phyloP scores from a whole-genome alignment of 2,888 invertebrate genomes.

The Tortrix viridana region DNA sequence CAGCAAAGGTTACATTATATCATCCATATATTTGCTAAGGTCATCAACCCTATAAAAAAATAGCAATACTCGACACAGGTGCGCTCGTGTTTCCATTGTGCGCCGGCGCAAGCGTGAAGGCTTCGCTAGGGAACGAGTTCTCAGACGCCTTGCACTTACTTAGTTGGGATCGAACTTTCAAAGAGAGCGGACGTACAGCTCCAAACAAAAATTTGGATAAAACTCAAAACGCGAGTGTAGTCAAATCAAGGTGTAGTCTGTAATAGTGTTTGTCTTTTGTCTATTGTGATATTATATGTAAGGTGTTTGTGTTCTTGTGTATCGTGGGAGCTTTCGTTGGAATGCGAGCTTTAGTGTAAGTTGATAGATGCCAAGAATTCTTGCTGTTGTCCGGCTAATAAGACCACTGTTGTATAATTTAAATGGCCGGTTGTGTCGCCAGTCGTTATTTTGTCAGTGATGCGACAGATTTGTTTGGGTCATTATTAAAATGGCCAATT shows the following conservation, averaged over 20 bases:
- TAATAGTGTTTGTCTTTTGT: conserved; percentile 17
- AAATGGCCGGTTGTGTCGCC: conserved; percentile 12
- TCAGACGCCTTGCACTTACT: conserved; percentile 22
- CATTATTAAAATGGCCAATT: too few species aligned
- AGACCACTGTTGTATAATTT: conserved; percentile 23
- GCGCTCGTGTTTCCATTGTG: conserved; percentile 70
- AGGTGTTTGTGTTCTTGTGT: conserved; percentile 35
- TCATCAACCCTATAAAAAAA: conserved; percentile 70
- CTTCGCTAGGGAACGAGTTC: conserved; percentile 59
- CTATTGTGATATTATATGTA: conserved; percentile 18
- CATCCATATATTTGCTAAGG: conserved; percentile 47
- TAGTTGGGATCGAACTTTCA: conserved; percentile 15
- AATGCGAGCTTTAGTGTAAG: conserved; percentile 58
- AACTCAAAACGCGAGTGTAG: conserved; percentile 17
- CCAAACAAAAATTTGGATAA: neutral
- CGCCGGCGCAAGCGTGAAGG: conserved; percentile 56
- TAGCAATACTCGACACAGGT: conserved; percentile 70
- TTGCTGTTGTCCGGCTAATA: conserved; percentile 44
- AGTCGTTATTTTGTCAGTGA: conserved; percentile 19
- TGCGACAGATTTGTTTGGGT: neutral
- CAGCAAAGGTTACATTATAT: conserved; percentile 34
- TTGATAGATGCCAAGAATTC: conserved; percentile 50
- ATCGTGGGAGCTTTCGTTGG: conserved; percentile 67
- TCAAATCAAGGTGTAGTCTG: conserved; percentile 4
- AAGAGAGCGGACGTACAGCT: neutral